phyloP scores from a whole-genome alignment of 2,888 invertebrate genomes.

The Liodrosophila aerea region DNA sequence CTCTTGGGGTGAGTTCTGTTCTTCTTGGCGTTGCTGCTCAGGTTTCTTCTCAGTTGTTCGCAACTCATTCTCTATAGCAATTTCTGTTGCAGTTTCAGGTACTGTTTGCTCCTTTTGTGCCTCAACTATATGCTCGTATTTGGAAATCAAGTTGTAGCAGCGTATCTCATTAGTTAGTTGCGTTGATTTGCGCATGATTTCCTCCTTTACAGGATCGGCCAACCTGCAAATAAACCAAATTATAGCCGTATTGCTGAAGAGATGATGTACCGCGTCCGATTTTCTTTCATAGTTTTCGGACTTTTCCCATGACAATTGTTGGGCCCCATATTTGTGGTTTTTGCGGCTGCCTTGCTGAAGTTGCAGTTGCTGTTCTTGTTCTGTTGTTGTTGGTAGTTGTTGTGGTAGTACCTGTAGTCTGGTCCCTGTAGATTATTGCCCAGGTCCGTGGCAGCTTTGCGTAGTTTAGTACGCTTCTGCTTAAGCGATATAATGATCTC shows the following conservation, averaged over 20 bases:
- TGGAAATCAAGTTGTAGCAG: constrained; percentile 72
- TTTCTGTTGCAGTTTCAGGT: neutral
- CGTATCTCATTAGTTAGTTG: constrained; percentile 79
- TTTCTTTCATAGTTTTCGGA: constrained; percentile 29
- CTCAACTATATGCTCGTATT: constrained; percentile 54
- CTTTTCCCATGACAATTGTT: constrained; percentile 49
- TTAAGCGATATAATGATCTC: constrained; percentile 76
- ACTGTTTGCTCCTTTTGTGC: constrained; percentile 1
- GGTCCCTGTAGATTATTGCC: constrained; percentile 72
- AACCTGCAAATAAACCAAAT: constrained; percentile 66
- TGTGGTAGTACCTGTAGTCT: constrained; percentile 68
- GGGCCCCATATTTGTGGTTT: constrained; percentile 27
- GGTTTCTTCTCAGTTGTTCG: neutral
- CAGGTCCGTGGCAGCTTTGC: constrained; percentile 72
- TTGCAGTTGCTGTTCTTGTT: constrained; percentile 19
- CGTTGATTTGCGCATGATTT: constrained; percentile 71
- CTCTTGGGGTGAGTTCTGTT: neutral
- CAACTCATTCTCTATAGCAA: too few species aligned
- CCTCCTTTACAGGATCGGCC: constrained; percentile 68
- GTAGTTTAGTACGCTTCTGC: constrained; percentile 72
- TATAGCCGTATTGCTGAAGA: constrained; percentile 28
- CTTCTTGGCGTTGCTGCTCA: neutral
- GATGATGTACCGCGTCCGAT: constrained; percentile 14
- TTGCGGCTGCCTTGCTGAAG: constrained; percentile 16
- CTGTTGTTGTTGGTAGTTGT: too few species aligned